These are phyloP conservation scores for Muscicapa comitata DNA, from an alignment of 2,797 vertebrate genomes.

Conservation along the genomic window DNA sequence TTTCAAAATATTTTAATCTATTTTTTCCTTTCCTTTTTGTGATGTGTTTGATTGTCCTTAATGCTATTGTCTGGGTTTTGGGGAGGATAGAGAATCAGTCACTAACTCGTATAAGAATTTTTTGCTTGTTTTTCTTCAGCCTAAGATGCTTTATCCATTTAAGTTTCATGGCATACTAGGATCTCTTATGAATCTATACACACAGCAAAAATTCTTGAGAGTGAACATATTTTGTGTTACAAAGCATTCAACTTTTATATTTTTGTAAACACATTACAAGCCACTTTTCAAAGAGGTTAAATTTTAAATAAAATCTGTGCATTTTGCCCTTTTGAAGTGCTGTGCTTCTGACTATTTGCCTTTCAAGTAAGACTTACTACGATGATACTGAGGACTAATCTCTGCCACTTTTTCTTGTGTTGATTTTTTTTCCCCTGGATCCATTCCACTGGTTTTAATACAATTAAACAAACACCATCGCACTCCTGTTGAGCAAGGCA, in stretches of 20 bases:
- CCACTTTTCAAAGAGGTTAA: background rate
- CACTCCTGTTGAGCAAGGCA: background rate
- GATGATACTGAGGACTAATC: background rate
- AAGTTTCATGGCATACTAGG: background rate
- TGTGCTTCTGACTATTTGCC: background rate
- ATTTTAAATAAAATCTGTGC: background rate
- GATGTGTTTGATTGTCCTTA: background rate
- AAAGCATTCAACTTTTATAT: background rate
- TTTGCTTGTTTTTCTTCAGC: background rate
- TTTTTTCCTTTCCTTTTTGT: background rate
- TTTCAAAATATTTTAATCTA: background rate
- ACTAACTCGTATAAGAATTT: background rate
- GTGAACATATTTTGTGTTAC: background rate
- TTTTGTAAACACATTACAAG: background rate
- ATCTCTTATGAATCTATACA: background rate
- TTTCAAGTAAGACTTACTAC: background rate
- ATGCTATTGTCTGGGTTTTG: background rate
- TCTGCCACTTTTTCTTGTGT: background rate
- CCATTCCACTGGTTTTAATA: background rate
- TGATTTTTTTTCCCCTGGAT: background rate
- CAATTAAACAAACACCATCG: background rate
- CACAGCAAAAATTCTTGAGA: background rate
- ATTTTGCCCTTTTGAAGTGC: background rate
- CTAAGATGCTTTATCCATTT: background rate
- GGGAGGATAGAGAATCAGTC: background rate